Percentiles rank a stretch among this genome's conserved stretches.
These are phyloP conservation scores for Cossypha niveicapilla DNA, from an alignment of 2,797 vertebrate genomes.

Conservation along the genomic window DNA sequence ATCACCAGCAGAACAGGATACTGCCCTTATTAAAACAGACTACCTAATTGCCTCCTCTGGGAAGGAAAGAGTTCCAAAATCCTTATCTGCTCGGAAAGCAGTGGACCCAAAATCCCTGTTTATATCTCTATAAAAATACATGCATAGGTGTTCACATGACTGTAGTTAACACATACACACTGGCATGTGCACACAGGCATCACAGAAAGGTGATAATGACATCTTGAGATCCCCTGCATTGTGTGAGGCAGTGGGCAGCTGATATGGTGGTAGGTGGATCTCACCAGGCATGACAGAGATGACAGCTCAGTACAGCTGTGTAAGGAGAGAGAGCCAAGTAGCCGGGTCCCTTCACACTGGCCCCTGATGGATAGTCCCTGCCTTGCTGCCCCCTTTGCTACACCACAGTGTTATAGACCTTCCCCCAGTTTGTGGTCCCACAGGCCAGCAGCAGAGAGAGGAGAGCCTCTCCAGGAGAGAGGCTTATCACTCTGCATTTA, in stretches of 20 bases:
- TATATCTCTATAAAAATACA: not conserved
- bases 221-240: not conserved
- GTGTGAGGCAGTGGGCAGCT: not conserved
- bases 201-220: not conserved
- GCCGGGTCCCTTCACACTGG: rapidly evolving
- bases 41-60: not conserved
- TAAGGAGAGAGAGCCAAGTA: not conserved
- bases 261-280: not conserved
- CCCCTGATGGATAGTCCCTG: too few species aligned
- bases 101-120: not conserved
- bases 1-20: not conserved
- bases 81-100: not conserved
- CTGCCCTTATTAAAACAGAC: not conserved
- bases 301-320: not conserved
- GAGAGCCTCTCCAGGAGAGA: not conserved
- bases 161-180: not conserved
- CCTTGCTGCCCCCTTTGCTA: not conserved
- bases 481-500: not conserved
- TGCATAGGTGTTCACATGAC: not conserved
- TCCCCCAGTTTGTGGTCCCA: not conserved
- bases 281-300: not conserved
- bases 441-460: not conserved
- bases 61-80: not conserved
- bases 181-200: not conserved
- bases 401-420: not conserved